Base-by-base conservation (phyloP, 1,140 invertebrate genomes). In the Drusus annulatus region DNA sequence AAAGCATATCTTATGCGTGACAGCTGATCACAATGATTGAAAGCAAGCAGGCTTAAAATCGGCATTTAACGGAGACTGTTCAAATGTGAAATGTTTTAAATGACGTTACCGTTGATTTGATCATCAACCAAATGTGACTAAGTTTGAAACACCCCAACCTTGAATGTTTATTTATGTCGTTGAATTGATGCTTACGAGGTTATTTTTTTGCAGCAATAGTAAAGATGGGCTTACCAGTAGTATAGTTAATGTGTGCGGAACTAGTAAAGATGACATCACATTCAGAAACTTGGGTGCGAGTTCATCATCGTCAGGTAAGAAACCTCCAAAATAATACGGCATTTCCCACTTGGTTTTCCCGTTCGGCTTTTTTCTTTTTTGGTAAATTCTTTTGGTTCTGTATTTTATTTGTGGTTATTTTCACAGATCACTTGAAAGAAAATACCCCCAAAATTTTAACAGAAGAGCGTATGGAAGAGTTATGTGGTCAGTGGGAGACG, bases 401-500 rank as follows among this genome's bases (percentile, higher is more conserved):
- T 76, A 19, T 58, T 56, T 52, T 52, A 31, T 76, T 78, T 78
- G 36, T 25, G 19, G 13, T 62, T 62, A 23, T 76, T 13, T n/a
- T 76, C 62, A 16, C 75, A 77, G 58, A 77, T 63, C 36, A 31
- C 50, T 16, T 77, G 8, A 65, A 77, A 65, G 52, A 52, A 50
- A 81, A 80, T 51, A 52, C 60, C 5, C 79, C 79, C 0, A 80
- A 16, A 15, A 76, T 81, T 25, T 84, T 90, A 79, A 90, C 88
- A 31, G 89, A 90, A 79, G 87, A 90, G 76, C 84, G 85, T 25
- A 87, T 90, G 77, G 87, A 85, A 76, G 85, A 89, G 81, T 76
- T 90, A 63, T 90, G 89, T 81, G 85, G 87, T 63, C 86, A 87
- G 58, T 89, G 88, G 69, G 84, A 86, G 81, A 87, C 84, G 10